Base-by-base conservation (phyloP, 2,797 vertebrate genomes). In the Coluber constrictor region DNA sequence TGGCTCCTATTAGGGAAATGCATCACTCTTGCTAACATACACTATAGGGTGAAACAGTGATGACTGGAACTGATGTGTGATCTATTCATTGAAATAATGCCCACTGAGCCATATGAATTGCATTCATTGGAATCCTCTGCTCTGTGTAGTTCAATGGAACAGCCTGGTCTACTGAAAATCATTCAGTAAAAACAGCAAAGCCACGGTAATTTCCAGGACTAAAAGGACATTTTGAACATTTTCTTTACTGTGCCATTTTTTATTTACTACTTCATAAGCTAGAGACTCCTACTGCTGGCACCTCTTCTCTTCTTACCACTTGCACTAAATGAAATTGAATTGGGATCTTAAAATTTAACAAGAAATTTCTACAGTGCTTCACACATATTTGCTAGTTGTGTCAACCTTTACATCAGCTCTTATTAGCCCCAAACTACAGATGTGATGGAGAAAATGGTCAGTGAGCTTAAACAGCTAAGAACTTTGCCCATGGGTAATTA, bases 1-100 rank as follows among this genome's bases (percentile, higher is more conserved):
- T 88, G 94, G 96, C 94, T 94, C 96, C 96, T 95, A 95, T 92
- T 61, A 86, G 70, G 94, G 93, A 92, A 93, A 94, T 92, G 95
- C 94, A 91, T 92, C 20, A 93, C 5, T 70, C 37, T 79, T 43
- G 66, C 66, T 86, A 92, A 94, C 94, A 96, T 94, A 79, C 32
- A 89, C 89, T 91, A 1, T 29, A 88, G 93, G 94, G 93, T 79
- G 96, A 96, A 79, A 86, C 91, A 95, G 94, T 3, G 94, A 89
- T 92, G 94, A 90, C 3, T 54, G 93, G 90, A 93, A 90, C 25
- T 94, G 94, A 94, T 89, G 94, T 95, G 95, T 95, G 95, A 63
- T 92, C 94, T 90, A 91, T 86, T 94, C 94, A 93, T 93, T 96
- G 95, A 96, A 96, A 96, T 70, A 59, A 93, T 95, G 93, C 94